These are phyloP conservation scores for Trachythela sp. DNA, from an alignment of 64 coral and sea anemone species.

Conservation along the genomic window DNA sequence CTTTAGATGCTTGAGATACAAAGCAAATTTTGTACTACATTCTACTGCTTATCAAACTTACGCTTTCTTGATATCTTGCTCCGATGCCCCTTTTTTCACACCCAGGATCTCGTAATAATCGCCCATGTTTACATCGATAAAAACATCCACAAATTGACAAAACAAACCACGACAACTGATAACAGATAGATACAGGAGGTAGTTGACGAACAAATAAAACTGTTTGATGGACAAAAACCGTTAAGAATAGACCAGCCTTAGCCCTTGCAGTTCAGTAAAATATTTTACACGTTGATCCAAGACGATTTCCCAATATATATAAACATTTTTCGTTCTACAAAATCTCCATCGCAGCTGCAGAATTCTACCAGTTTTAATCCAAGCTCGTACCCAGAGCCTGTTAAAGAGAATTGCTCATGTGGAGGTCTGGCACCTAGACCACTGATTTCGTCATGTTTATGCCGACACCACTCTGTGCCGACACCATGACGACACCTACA, in stretches of 20 bases:
- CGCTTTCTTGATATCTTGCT: slow-evolving; percentile 93
- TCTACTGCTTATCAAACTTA: slow-evolving; percentile 42
- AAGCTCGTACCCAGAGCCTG: too few species aligned
- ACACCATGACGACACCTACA: too few species aligned
- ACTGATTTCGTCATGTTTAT: too few species aligned
- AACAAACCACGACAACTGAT: not conserved
- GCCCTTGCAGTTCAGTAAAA: not conserved
- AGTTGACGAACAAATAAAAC: not conserved
- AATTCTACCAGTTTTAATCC: too few species aligned
- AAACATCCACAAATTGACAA: not conserved
- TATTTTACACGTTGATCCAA: not conserved
- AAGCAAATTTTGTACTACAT: not conserved
- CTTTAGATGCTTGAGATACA: not conserved
- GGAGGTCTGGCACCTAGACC: too few species aligned
- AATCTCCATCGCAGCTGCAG: too few species aligned
- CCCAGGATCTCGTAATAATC: slow-evolving; percentile 88
- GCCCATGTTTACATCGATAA: not conserved
- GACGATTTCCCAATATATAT: not conserved
- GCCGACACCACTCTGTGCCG: too few species aligned
- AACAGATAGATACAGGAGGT: not conserved
- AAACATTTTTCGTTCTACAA: not conserved
- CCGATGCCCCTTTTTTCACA: slow-evolving; percentile 53
- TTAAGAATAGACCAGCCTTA: not conserved
- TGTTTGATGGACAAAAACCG: not conserved
- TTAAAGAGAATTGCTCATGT: too few species aligned